Evolutionary conservation across 1,140 invertebrate species (phyloP), one percentile per base, ranked within the genome.

Genomic region (Stenopsyche tienmushanensis): DNA sequence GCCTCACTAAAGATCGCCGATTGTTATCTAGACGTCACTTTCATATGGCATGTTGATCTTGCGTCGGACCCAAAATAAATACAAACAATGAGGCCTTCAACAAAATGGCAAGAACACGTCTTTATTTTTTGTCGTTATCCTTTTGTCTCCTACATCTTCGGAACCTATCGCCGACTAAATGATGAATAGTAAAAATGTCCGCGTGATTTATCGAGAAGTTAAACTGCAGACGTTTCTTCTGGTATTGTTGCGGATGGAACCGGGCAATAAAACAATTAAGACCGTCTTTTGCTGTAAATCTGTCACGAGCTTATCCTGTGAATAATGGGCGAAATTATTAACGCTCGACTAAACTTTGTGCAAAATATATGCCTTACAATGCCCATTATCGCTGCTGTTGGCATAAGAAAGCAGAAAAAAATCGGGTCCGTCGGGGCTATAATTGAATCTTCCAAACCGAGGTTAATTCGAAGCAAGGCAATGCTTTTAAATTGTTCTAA

Each of bases 261-360:
- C 34, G 18, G 5, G 34, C 15, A 57, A 57, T 42, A 57, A 57
- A 42, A 57, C 54, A 57, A 57, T 42, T 25, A 25, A 23, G 10
- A 24, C 2, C 9, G 42, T 13, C 39, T 17, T 34, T 21, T 21
- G 54, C 39, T 42, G 54, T 57, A 57, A 57, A 57, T 57, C 54
- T 57, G 54, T 57, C 54, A 57, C 17, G 54, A 42, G 15, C 17
- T 9, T 3, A 10, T 20, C 18, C 21, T 21, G 17, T n/a, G 39
- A 57, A 41, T 57, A 57, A 42, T 57, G 24, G 17, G 18, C 18
- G n/a, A 29, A 57, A 57, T 57, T 57, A 57, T 57, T 20, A 21
- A 57, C 54, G 54, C n/a, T 57, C 21, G 54, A 57, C 39, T 41
- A n/a, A 24, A 17, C 24, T 53, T 13, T 21, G 54, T 34, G 29